A percentile compares a stretch with the other conserved stretches of the same genome.
Evolutionary conservation across 2,113 vertebrate genomes (phyloP).

Genomic region (Tetraodon nigroviridis): DNA sequence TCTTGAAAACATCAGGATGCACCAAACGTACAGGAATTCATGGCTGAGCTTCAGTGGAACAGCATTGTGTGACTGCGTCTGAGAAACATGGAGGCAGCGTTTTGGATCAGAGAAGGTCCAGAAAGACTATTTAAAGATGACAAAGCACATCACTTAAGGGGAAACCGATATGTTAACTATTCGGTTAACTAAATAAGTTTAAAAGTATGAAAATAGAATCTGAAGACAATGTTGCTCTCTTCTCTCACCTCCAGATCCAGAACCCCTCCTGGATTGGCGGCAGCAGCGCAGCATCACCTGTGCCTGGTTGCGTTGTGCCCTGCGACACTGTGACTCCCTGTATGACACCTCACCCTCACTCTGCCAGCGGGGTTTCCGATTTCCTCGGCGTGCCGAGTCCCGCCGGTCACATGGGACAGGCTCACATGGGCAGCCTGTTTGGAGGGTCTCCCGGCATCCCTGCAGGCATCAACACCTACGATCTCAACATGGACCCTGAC

Average conservation of each 20-base stretch:
- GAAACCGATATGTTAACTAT: no score
- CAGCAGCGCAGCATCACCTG: slow-evolving; percentile 84
- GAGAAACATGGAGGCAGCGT: neutral
- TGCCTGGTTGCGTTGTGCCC: slow-evolving; percentile 92
- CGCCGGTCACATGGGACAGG: slow-evolving; percentile 86
- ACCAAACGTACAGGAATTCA: neutral
- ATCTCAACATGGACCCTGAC: slow-evolving; percentile 94
- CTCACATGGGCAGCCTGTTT: slow-evolving; percentile 93
- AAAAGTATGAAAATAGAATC: no score
- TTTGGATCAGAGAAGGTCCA: neutral
- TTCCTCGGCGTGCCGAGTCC: slow-evolving; percentile 86
- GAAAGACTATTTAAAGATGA: neutral
- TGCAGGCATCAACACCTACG: slow-evolving; percentile 87
- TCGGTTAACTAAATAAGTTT: no score
- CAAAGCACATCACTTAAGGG: no score
- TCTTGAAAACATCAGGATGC: neutral
- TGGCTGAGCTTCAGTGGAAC: neutral
- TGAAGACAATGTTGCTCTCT: neutral
- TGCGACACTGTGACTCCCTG: slow-evolving; percentile 92
- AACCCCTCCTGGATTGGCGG: slow-evolving; percentile 94
- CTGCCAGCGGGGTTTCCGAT: slow-evolving; percentile 84
- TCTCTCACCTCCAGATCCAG: slow-evolving; percentile 81
- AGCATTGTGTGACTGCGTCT: no score
- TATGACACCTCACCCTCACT: slow-evolving; percentile 94
- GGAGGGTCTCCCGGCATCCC: slow-evolving; percentile 82